Percentiles rank a stretch among this genome's conserved stretches.
Conservation (phyloP, 2,797 vertebrate species). For the Muscicapa striata region DNA sequence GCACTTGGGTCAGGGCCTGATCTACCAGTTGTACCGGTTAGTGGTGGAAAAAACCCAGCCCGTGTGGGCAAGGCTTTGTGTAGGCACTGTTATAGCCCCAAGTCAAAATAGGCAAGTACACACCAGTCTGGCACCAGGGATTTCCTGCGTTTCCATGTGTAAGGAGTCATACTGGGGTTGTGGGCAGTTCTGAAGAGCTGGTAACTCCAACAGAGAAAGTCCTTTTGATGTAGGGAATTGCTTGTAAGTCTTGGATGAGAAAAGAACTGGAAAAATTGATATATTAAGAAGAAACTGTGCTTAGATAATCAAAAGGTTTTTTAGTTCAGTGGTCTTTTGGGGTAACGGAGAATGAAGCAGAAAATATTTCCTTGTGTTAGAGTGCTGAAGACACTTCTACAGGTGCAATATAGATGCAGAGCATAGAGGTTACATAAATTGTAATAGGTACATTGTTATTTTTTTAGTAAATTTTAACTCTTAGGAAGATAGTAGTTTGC, state of each 20-base stretch:
- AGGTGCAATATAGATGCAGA: background rate
- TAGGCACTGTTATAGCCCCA: background rate
- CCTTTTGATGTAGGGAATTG: background rate
- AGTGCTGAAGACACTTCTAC: background rate
- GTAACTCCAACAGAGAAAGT: background rate
- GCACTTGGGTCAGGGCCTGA: background rate
- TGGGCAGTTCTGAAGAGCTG: background rate
- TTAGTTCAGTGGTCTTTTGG: background rate
- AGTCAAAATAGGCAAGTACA: background rate
- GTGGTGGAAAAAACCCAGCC: background rate
- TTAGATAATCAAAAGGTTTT: background rate
- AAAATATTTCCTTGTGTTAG: background rate
- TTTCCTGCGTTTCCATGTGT: background rate
- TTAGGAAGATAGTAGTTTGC: background rate
- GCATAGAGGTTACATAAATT: rapidly evolving
- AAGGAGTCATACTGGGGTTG: background rate
- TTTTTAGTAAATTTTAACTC: background rate
- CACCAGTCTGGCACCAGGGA: background rate
- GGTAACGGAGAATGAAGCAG: background rate
- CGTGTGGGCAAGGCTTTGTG: background rate
- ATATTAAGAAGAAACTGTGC: background rate
- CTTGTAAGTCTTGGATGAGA: background rate
- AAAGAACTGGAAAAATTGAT: background rate
- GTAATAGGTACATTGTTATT: background rate
- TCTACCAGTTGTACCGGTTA: background rate